Base-by-base conservation (phyloP, 2,113 vertebrate genomes). In the Mugil cephalus region DNA sequence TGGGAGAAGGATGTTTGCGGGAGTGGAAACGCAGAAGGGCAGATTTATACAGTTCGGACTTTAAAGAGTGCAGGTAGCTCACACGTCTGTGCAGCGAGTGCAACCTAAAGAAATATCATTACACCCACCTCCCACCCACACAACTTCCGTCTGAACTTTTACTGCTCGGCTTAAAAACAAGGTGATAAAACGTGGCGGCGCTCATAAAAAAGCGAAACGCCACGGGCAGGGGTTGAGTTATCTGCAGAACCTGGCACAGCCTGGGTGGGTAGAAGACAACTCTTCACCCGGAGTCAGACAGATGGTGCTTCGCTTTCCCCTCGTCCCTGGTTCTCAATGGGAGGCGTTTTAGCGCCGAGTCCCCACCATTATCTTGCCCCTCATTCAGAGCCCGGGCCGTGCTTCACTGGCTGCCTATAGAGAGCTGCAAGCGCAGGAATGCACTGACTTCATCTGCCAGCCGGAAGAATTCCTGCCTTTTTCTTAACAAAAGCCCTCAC, bases 381-480 rank as follows among this genome's bases (percentile, higher is more conserved):
- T 86, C 75, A 84, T 85, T 91, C 86, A 89, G 52, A 43, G 64
- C 52, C 68, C 80, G 89, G n/a, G 88, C 84, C 85, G 67, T 87
- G 88, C 85, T 91, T 86, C 82, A 85, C 73, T 81, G 70, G 56
- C 77, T 67, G 69, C 60, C 83, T 83, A 81, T 82, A 80, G 82
- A 79, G 83, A 87, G 88, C 78, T 75, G 84, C 85, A 82, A n/a
- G 77, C 19, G 53, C 52, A 91, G 90, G 91, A 94, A 94, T 91
- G 90, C 87, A 84, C 80, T 87, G 89, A 92, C 89, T 89, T 93
- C 91, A 93, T 90, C 83, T 84, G 83, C 72, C 74, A 83, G 75
- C 77, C 63, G 58, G 63, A 90, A 87, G 75, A 81, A 87, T 86
- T 89, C 80, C 74, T 80, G 73, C 48, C n/a, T n/a, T 53, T 85